Percentiles rank a stretch among this genome's conserved stretches.
These are phyloP conservation scores for Dromococcyx pavoninus DNA, from an alignment of 2,797 vertebrate genomes.

Conservation along the genomic window DNA sequence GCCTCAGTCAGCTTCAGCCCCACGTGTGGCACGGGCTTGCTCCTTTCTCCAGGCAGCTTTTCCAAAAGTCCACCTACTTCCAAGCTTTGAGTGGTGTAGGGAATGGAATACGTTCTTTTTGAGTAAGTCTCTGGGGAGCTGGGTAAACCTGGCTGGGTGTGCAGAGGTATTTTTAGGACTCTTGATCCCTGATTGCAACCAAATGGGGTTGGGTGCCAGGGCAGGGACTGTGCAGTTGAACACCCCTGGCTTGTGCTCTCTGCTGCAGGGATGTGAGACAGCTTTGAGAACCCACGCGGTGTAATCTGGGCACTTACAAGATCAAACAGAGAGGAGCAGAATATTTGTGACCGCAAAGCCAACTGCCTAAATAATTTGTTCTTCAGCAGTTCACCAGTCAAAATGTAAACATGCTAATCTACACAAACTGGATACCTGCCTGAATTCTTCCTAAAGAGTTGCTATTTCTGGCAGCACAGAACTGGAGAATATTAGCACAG, in stretches of 20 bases:
- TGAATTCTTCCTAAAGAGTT: constrained; percentile 10
- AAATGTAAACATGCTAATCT: constrained; percentile 37
- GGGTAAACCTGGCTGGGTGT: not conserved
- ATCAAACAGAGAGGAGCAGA: not conserved
- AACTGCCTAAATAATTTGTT: constrained; percentile 9
- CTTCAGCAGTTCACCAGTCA: not conserved
- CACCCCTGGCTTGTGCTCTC: not conserved
- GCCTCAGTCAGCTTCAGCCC: rapidly evolving
- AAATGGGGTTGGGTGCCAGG: not conserved
- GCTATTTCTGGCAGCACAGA: constrained; percentile 25
- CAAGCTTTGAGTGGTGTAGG: rapidly evolving
- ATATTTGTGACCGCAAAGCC: not conserved
- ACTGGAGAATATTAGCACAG: not conserved
- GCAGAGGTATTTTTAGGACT: not conserved
- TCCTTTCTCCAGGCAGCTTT: not conserved
- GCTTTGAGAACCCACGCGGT: not conserved
- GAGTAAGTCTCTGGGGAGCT: not conserved
- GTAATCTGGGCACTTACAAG: not conserved
- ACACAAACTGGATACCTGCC: constrained; percentile 49
- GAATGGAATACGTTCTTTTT: not conserved
- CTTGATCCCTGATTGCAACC: not conserved
- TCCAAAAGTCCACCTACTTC: not conserved
- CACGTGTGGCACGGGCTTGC: rapidly evolving
- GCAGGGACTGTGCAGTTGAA: not conserved
- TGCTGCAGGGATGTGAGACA: not conserved